Evolutionary conservation across 2,113 vertebrate genomes (phyloP).

Genomic region (Seriola quinqueradiata): DNA sequence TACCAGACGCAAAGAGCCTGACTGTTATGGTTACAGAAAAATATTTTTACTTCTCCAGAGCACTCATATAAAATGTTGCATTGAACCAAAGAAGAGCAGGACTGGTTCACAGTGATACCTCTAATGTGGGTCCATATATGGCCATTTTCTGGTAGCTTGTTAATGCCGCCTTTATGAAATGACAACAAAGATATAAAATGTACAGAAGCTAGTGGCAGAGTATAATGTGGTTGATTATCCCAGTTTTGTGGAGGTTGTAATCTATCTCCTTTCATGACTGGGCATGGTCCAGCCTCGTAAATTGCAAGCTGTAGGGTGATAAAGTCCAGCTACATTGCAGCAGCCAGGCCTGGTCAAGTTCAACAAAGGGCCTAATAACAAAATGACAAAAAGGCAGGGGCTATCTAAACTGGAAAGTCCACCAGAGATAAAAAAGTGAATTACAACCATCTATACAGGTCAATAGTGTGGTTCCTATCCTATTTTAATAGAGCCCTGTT

Average conservation of each 20-base stretch:
- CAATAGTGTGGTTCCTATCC: conserved; percentile 12
- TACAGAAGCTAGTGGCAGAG: conserved; percentile 33
- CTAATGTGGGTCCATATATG: conserved; percentile 69
- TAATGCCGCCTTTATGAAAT: conserved; percentile 55
- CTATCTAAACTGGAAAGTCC: background rate
- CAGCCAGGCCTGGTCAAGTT: conserved; percentile 31
- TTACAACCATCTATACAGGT: background rate
- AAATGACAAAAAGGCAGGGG: conserved; percentile 9
- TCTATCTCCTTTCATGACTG: conserved; percentile 53
- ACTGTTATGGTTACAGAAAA: conserved; percentile 78
- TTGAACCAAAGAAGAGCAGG: conserved; percentile 60
- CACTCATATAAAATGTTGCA: conserved; percentile 62
- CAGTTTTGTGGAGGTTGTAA: conserved; percentile 36
- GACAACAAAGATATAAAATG: conserved; percentile 63
- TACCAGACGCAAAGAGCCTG: conserved; percentile 54
- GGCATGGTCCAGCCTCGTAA: conserved; percentile 39
- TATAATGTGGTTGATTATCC: conserved; percentile 48
- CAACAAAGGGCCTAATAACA: conserved; percentile 28
- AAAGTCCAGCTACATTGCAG: conserved; percentile 46
- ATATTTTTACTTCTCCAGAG: conserved; percentile 67
- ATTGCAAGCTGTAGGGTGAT: conserved; percentile 38
- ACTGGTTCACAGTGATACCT: conserved; percentile 43
- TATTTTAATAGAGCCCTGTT: conserved; percentile 23
- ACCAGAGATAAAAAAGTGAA: background rate
- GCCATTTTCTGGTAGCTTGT: conserved; percentile 46